Conservation (phyloP, 2,113 vertebrate genomes). For the Phocoena sinus region DNA sequence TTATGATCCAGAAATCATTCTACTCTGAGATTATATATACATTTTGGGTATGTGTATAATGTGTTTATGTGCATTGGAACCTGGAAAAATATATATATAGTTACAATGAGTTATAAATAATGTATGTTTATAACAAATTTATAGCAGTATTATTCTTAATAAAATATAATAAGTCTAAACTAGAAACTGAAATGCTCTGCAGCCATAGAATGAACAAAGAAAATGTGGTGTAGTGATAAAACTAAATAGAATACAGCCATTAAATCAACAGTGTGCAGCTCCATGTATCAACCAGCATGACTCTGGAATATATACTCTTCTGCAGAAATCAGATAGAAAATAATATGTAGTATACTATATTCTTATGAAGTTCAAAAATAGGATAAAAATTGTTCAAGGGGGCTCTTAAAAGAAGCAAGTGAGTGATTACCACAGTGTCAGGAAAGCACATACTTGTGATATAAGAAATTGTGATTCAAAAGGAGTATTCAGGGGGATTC, state of each 20-base stretch:
- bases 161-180: not conserved
- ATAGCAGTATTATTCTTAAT: not conserved
- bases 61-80: not conserved
- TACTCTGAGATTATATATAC: not conserved
- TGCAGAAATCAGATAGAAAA: not conserved
- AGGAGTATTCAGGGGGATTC: not conserved
- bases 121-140: not conserved
- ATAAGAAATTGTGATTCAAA: not conserved
- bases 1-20: not conserved
- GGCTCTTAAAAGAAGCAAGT: not conserved
- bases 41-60: not conserved
- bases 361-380: not conserved
- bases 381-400: not conserved
- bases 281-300: not conserved
- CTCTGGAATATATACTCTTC: not conserved
- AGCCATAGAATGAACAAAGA: not conserved
- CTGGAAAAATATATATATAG: not conserved
- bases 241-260: not conserved
- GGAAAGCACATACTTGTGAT: not conserved
- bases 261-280: not conserved
- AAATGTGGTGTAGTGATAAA: not conserved
- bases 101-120: not conserved
- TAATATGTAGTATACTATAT: not conserved
- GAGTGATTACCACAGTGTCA: not conserved
- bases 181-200: not conserved